Evolutionary conservation across 2,888 invertebrate species (phyloP), one percentile per base, ranked within the genome.

Genomic region (Dusona sp.): DNA sequence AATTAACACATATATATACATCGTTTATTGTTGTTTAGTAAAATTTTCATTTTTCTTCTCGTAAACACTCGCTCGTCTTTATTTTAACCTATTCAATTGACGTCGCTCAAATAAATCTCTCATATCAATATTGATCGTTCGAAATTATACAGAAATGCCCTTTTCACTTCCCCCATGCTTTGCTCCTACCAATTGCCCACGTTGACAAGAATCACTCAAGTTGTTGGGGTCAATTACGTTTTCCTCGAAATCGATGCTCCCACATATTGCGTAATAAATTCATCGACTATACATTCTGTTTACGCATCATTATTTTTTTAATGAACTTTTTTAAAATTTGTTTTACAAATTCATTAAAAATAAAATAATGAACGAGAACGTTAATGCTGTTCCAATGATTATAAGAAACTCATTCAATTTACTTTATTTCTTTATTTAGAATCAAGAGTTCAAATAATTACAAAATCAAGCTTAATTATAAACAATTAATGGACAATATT

Each of bases 191-290:
- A 73, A 73, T 74, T 74, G 57, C 45, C 22, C 48, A 33, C 48
- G 48, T 29, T 22, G 25, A n/a, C 42, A 16, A 29, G 25, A 61
- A 61, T 75, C 61, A 61, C n/a, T 75, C 25, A 61, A 25, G 29
- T 45, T 64, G 54, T 29, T 29, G 45, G 72, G 79, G 79, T 86
- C 83, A 86, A 86, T 86, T 79, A 75, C 54, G 61, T 78, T 54
- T 79, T 29, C 38, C 54, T 57, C 33, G 45, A 33, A 70, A 79
- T 79, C 68, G 54, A 79, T 68, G 54, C 33, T 57, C n/a, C n/a
- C 25, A 42, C 25, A 22, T 38, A 38, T n/a, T 13, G 70, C 72
- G 70, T 33, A 22, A 65, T 67, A 36, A 13, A 77, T 77, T 65
- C 42, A 65, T 29, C 45, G 64, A 29, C 25, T 3, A 45, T 8